Evolutionary conservation across 30 jellyfish, hydroid and myxozoan species (phyloP), one percentile per base, ranked within the genome.

Genomic region (Aurelia sp.): DNA sequence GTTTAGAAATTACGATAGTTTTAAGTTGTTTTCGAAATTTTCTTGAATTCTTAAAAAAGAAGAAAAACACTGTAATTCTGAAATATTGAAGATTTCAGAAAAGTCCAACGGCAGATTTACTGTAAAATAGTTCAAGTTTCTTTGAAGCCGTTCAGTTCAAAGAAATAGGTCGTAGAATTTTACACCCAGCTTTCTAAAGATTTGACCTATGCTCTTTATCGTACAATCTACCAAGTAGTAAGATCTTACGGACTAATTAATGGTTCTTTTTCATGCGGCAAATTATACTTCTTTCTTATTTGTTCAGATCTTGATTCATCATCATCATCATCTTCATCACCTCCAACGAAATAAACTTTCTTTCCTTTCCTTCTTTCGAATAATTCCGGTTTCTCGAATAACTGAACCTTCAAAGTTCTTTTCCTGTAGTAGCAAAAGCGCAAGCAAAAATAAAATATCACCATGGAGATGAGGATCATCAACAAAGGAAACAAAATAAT

Each of bases 221-320:
- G n/a, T n/a, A n/a, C n/a, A n/a, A n/a, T n/a, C n/a, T n/a, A n/a
- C n/a, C n/a, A n/a, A n/a, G n/a, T n/a, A n/a, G n/a, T n/a, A n/a
- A n/a, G 17, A 24, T 11, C 47, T 87, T 57, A 87, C 22, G 99
- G 99, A 68, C 82, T 83, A 58, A 94, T 94, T 19, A 94, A 65
- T 30, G 99, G 99, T 58, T 89, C 99, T 64, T 83, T 89, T 64
- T 94, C 99, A 19, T 74, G 89, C n/a, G 99, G 99, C 11, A 94
- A 84, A 44, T 95, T 80, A 72, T 86, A 94, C 62, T 94, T 94
- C 88, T 94, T 88, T 30, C 99, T 76, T 5, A 94, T 78, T 31
- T 84, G 91, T 74, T 94, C 99, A 13, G 97, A 59, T 52, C 90
- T 78, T n/a, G 88, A 62, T 67, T 94, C 99, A 53, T 88, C 90